Percentiles rank a stretch among this genome's conserved stretches.
Evolutionary conservation across 2,888 invertebrate species (phyloP).

Genomic region (Hyppa rectilinea): DNA sequence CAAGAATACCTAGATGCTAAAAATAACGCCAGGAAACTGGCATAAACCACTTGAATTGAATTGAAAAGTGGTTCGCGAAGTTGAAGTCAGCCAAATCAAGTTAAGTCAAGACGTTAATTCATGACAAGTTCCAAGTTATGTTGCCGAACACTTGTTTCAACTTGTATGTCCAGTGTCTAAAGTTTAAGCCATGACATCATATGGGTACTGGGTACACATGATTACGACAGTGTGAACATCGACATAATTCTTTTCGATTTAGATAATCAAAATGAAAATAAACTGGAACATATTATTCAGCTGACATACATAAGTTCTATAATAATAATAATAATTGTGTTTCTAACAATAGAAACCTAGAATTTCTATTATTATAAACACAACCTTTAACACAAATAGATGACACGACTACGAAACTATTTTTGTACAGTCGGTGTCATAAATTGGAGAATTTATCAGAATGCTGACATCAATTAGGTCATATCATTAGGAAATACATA

Average conservation of each 20-base stretch:
- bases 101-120: conserved; percentile 9
- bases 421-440: neutral
- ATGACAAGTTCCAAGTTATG: conserved; percentile 9
- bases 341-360: neutral
- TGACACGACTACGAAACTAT: conserved; percentile 5
- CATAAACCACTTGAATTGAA: conserved; percentile 25
- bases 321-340: neutral
- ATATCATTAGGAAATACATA: no score
- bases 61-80: conserved; percentile 11
- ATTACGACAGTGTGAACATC: neutral
- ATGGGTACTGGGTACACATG: neutral
- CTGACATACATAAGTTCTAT: neutral
- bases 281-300: neutral
- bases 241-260: neutral
- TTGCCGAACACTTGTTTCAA: neutral
- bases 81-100: conserved; percentile 8
- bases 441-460: neutral
- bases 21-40: neutral
- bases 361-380: neutral
- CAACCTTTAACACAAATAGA: no score
- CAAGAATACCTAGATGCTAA: neutral
- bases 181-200: neutral
- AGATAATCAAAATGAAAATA: neutral
- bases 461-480: neutral
- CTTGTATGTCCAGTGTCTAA: neutral